A percentile compares a stretch with the other conserved stretches of the same genome.
Conservation (phyloP, 2,113 vertebrate genomes). For the Hippocampus mohnikei region DNA sequence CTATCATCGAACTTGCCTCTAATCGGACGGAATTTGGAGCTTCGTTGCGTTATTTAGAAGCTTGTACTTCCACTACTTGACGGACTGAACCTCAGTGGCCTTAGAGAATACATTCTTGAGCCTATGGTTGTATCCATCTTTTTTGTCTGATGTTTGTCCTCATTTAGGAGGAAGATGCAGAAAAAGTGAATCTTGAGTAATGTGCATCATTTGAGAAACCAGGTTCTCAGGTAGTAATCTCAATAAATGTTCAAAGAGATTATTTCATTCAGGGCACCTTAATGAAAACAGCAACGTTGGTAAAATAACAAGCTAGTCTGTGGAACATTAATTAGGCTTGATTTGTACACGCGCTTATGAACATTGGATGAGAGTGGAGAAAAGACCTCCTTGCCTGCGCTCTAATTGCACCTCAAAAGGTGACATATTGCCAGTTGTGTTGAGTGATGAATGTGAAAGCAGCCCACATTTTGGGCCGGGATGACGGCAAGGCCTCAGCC, state of each 20-base stretch:
- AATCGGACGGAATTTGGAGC: slow-evolving; percentile 99
- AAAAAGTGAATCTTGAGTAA: neutral
- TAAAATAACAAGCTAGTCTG: slow-evolving; percentile 21
- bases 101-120: neutral
- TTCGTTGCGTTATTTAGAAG: slow-evolving; percentile 99
- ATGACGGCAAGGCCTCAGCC: slow-evolving; percentile 46
- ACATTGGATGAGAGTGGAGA: slow-evolving; percentile 39
- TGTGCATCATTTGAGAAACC: neutral
- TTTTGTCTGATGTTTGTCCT: too few relatives aligned
- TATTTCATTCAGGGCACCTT: slow-evolving; percentile 12
- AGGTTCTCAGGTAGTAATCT: neutral
- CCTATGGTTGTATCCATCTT: too few relatives aligned
- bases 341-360: slow-evolving; percentile 19
- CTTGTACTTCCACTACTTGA: slow-evolving; percentile 78
- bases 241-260: slow-evolving; percentile 10
- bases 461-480: slow-evolving; percentile 51
- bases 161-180: neutral
- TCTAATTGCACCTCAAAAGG: slow-evolving; percentile 61
- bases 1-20: slow-evolving; percentile 98
- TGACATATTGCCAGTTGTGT: slow-evolving; percentile 60
- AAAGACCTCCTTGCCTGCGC: slow-evolving; percentile 38
- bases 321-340: slow-evolving; percentile 21
- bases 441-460: slow-evolving; percentile 61
- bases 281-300: neutral
- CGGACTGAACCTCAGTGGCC: neutral